These are phyloP conservation scores for Cynopterus sphinx DNA, from an alignment of 2,797 vertebrate species.

Conservation along the genomic window DNA sequence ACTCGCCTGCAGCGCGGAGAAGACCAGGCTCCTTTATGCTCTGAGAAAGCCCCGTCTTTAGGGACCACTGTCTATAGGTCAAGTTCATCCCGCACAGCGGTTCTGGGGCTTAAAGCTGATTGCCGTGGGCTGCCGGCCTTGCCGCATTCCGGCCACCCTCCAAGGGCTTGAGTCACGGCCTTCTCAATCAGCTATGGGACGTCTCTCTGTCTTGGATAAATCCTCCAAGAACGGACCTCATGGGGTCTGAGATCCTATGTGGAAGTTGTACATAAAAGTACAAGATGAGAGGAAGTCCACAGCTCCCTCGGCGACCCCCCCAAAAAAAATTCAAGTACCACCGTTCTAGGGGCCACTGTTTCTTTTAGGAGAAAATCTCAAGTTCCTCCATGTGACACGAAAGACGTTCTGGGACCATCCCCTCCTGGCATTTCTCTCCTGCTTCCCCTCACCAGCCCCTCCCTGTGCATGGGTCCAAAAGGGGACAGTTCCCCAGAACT, in stretches of 20 bases:
- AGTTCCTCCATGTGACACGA: fast-evolving
- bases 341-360: fast-evolving
- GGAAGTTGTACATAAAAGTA: background rate
- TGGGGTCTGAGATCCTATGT: background rate
- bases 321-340: background rate
- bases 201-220: background rate
- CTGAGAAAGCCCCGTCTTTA: fast-evolving
- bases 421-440: background rate
- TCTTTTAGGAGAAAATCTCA: background rate
- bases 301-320: background rate
- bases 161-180: background rate
- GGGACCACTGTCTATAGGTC: fast-evolving
- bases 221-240: background rate
- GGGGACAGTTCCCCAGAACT: too few species aligned
- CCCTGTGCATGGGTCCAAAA: too few species aligned
- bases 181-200: background rate
- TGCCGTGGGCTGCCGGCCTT: fast-evolving
- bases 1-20: background rate
- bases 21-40: fast-evolving
- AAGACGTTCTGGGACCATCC: fast-evolving
- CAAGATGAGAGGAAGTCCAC: too few species aligned
- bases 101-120: fast-evolving
- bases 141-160: too few species aligned
- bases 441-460: fast-evolving
- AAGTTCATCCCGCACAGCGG: fast-evolving